These are phyloP conservation scores for Chelonus insularis DNA, from an alignment of 1,140 invertebrate species.

Conservation along the genomic window DNA sequence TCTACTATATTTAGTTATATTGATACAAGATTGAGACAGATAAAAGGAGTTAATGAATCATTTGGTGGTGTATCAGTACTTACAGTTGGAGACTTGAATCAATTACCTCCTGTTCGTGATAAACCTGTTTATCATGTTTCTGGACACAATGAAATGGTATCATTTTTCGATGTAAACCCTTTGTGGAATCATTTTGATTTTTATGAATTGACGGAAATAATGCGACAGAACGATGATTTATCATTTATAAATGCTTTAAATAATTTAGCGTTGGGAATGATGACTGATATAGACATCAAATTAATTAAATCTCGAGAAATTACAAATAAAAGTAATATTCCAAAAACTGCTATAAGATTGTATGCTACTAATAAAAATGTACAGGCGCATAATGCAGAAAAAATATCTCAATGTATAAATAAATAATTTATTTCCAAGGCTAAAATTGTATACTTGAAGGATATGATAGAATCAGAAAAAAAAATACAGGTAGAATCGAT, in stretches of 20 bases:
- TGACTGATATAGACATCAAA: conserved; percentile 20
- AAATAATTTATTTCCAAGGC: background rate
- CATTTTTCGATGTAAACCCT: conserved; percentile 14
- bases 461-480: background rate
- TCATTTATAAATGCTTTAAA: conserved; percentile 33
- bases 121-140: conserved; percentile 24
- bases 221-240: conserved; percentile 38
- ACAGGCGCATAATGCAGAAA: conserved; percentile 20
- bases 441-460: conserved; percentile 5
- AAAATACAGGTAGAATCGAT: background rate
- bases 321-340: conserved; percentile 1
- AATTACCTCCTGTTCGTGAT: conserved; percentile 35
- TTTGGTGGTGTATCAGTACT: conserved; percentile 38
- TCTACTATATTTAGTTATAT: conserved; percentile 33
- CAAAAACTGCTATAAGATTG: conserved; percentile 25
- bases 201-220: conserved; percentile 37
- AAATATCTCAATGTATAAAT: conserved; percentile 13
- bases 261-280: conserved; percentile 27
- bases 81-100: conserved; percentile 36
- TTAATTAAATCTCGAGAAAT: conserved; percentile 24
- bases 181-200: conserved; percentile 34
- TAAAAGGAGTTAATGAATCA: conserved; percentile 31
- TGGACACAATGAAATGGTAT: background rate
- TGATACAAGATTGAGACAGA: conserved; percentile 39
- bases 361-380: conserved; percentile 16